Percentiles rank a stretch among this genome's conserved stretches.
Evolutionary conservation across 2,113 vertebrate genomes (phyloP).

Genomic region (Ceyx cyanopectus): DNA sequence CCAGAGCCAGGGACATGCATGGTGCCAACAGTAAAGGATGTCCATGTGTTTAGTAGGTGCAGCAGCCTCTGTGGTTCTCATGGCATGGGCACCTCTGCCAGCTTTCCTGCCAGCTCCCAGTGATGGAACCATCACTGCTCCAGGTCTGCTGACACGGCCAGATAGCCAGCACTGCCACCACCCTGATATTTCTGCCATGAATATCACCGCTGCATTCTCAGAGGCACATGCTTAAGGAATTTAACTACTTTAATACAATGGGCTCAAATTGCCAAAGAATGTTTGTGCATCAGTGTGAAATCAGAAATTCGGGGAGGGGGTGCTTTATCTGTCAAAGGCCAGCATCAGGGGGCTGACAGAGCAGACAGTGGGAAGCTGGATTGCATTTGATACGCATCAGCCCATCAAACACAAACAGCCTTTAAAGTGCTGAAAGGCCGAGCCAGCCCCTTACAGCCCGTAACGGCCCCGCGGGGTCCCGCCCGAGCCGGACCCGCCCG

Average conservation of each 20-base stretch:
- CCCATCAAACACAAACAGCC: slow-evolving; percentile 73
- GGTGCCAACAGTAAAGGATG: accelerated
- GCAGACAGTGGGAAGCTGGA: slow-evolving; percentile 75
- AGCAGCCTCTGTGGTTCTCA: accelerated
- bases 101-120: not conserved
- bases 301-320: slow-evolving; percentile 70
- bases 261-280: slow-evolving; percentile 74
- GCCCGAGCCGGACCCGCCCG: not conserved
- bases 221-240: slow-evolving; percentile 65
- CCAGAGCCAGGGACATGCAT: accelerated
- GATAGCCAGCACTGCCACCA: not conserved
- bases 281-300: slow-evolving; percentile 66
- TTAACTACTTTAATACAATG: slow-evolving; percentile 68
- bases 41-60: accelerated
- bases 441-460: not conserved
- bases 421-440: slow-evolving; percentile 53
- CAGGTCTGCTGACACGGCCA: not conserved
- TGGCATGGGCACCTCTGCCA: not conserved
- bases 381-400: slow-evolving; percentile 76
- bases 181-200: not conserved
- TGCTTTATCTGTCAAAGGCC: slow-evolving; percentile 72
- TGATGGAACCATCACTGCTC: accelerated
- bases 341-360: slow-evolving; percentile 66
- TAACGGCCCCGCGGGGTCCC: slow-evolving; percentile 48
- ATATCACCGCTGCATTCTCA: slow-evolving; percentile 1